phyloP scores from a whole-genome alignment of 2,113 vertebrate species.

The Myrmophylax atrothorax region DNA sequence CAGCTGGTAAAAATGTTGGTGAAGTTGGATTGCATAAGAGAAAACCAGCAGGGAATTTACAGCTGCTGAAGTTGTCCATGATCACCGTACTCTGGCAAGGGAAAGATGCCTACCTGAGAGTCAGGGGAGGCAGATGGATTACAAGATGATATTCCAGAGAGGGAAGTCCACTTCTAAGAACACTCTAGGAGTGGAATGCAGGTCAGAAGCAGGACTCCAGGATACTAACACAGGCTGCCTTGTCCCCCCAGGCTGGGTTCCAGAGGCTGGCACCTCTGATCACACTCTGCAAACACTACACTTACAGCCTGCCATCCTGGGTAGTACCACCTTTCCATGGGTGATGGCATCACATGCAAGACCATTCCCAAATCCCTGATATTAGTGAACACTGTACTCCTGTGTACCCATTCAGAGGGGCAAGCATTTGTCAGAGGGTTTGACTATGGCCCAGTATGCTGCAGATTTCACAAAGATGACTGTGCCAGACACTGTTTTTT shows the following conservation, averaged over 20 bases:
- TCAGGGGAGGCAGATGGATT: not conserved
- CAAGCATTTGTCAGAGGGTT: not conserved
- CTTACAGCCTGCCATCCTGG: not conserved
- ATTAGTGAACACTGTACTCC: not conserved
- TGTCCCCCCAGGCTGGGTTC: not conserved
- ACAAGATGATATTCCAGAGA: not conserved
- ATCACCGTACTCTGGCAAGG: not conserved
- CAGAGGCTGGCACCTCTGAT: not conserved
- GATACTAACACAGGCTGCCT: not conserved
- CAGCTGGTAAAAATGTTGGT: not conserved
- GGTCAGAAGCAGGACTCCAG: not conserved
- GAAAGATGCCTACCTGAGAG: not conserved
- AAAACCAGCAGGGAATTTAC: not conserved
- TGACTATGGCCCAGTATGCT: not conserved
- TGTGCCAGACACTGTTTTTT: not conserved
- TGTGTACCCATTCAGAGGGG: not conserved
- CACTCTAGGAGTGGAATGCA: not conserved
- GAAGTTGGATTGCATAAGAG: not conserved
- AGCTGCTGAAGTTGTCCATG: not conserved
- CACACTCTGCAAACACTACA: not conserved
- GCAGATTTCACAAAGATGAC: not conserved
- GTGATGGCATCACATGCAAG: not conserved
- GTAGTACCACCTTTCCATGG: not conserved
- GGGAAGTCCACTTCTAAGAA: fast-evolving
- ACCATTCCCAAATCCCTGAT: not conserved